These are phyloP conservation scores for Erpetoichthys calabaricus DNA, from an alignment of 2,797 vertebrate genomes.

Conservation along the genomic window DNA sequence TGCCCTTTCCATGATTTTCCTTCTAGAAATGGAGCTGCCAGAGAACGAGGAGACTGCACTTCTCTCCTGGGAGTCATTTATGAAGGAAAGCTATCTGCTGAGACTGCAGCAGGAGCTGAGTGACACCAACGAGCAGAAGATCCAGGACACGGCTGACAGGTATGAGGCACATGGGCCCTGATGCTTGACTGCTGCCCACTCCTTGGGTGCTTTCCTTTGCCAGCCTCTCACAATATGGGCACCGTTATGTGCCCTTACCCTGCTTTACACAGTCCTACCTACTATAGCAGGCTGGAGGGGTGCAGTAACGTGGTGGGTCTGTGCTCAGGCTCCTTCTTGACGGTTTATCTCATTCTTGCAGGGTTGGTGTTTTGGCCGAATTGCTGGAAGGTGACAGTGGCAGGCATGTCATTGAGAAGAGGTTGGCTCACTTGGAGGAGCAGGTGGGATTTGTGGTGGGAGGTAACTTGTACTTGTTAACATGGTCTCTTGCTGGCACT, in stretches of 20 bases:
- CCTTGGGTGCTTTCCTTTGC: background rate
- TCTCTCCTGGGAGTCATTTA: conserved; percentile 75
- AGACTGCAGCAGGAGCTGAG: conserved; percentile 44
- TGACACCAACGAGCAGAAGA: conserved; percentile 57
- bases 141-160: conserved; percentile 69
- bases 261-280: too few species aligned
- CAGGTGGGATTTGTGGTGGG: conserved; percentile 51
- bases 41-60: conserved; percentile 65
- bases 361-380: conserved; percentile 56
- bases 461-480: background rate
- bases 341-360: conserved; percentile 26
- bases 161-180: conserved; percentile 18
- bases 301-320: fast-evolving
- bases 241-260: too few species aligned
- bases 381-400: conserved; percentile 54
- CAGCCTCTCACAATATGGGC: background rate
- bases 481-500: background rate
- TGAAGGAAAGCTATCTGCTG: conserved; percentile 80
- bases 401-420: conserved; percentile 43
- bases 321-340: too few species aligned
- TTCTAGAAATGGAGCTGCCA: conserved; percentile 57
- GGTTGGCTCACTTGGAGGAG: conserved; percentile 62
- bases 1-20: too few species aligned
- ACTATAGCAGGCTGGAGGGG: fast-evolving
- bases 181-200: background rate